These are phyloP conservation scores for Microplitis demolitor DNA, from an alignment of 1,140 invertebrate species.

Conservation along the genomic window DNA sequence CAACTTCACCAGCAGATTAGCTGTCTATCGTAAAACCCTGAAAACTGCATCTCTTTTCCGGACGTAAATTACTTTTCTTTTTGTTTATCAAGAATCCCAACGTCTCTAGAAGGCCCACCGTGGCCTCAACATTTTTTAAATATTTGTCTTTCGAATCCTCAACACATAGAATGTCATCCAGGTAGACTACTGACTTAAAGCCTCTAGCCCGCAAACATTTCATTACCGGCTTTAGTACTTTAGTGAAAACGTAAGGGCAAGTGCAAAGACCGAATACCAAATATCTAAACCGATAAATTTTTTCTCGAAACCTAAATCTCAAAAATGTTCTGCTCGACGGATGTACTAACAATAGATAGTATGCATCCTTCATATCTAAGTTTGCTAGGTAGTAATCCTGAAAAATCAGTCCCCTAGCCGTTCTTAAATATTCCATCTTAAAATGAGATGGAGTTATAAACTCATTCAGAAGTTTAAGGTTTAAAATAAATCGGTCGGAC, in stretches of 20 bases:
- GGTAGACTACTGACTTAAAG: no score
- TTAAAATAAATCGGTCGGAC: slow-evolving; percentile 40
- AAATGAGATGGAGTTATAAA: slow-evolving; percentile 38
- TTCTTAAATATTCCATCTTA: slow-evolving; percentile 28
- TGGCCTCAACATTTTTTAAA: no score
- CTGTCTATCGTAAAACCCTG: no score
- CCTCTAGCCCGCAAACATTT: no score
- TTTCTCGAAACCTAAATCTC: slow-evolving; percentile 31
- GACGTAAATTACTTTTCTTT: no score
- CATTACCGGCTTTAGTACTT: neutral
- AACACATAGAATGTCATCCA: no score
- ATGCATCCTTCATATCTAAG: slow-evolving; percentile 43
- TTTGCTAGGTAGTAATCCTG: slow-evolving; percentile 32
- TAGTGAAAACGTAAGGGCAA: slow-evolving; percentile 36
- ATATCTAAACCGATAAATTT: slow-evolving; percentile 38
- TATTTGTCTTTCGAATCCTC: no score
- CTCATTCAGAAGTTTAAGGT: slow-evolving; percentile 41
- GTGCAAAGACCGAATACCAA: slow-evolving; percentile 24
- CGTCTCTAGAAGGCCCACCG: neutral
- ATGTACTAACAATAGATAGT: slow-evolving; percentile 31
- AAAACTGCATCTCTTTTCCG: no score
- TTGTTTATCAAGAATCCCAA: no score
- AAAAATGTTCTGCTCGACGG: slow-evolving; percentile 29
- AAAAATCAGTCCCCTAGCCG: slow-evolving; percentile 26
- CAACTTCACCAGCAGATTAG: no score